Base-by-base conservation (phyloP, 2,113 vertebrate species). In the Oreochromis spilurus region DNA sequence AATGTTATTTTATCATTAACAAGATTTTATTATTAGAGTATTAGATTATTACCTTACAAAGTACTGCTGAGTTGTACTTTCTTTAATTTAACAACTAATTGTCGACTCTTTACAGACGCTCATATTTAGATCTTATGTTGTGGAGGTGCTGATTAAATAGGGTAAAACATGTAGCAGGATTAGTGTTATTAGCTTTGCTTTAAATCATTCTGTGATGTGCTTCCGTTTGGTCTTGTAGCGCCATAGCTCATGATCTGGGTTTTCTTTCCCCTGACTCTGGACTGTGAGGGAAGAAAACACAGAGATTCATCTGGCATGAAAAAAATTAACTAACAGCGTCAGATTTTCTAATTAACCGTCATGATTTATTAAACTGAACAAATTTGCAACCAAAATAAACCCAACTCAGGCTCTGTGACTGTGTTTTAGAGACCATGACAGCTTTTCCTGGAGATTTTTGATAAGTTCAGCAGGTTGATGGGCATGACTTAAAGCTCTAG, bases 251-350 rank as follows among this genome's bases (percentile, higher is more conserved):
- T 34, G 57, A 6, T 19, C 52, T 9, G 8, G 36, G 36, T 36
- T 36, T 36, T 36, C 34, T 31, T 36, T 36, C 36, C 36, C 3
- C 19, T 21, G 52, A 53, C 19, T 11, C 52, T 53, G 52, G 19
- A n/a, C 19, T 10, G 52, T 53, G 52, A 53, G 1, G 0, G 52
- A 21, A 53, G 52, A 21, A 53, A 60, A 60, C 57, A 60, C 57
- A 34, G 16, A 34, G 0, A 60, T 34, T 34, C 57, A 58, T 2
- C 55, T 1, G 4, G 0, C 55, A 31, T 10, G 9, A 60, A 34
- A 17, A 60, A 19, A 34, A 24, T 1, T 0, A 60, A 2, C 57
- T 34, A 58, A 58, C 26, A 16, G 31, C 1, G 2, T 31, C 26
- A 31, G 55, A 58, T 58, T 58, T 16, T 58, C 26, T 58, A 60